Conservation (phyloP, 2,888 invertebrate species). For the Amorpha juglandis region DNA sequence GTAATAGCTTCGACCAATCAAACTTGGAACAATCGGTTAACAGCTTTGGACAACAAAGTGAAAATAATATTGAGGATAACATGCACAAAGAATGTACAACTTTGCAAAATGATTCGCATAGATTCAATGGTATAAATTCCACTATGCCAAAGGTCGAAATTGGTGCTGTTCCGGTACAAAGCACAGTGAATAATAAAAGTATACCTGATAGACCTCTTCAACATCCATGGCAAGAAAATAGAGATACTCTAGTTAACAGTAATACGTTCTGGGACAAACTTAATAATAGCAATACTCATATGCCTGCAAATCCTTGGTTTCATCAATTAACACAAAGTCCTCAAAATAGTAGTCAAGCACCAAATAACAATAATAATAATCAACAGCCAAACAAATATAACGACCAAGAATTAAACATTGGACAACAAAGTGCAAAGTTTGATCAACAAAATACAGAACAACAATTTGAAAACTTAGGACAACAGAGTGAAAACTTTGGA, state of each 20-base stretch:
- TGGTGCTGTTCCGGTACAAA: neutral
- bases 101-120: conserved; percentile 4
- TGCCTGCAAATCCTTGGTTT: neutral
- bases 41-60: conserved; percentile 26
- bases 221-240: conserved; percentile 32
- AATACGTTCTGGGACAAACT: neutral
- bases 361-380: neutral
- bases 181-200: conserved; percentile 28
- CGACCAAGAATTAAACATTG: conserved; percentile 36
- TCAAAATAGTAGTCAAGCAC: neutral
- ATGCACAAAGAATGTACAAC: conserved; percentile 26
- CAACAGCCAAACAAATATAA: conserved; percentile 29
- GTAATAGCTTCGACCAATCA: conserved; percentile 32
- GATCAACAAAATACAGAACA: conserved; percentile 37
- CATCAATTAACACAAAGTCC: neutral
- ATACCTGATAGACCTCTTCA: conserved; percentile 25
- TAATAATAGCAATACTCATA: neutral
- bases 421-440: conserved; percentile 40
- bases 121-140: neutral
- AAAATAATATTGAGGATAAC: conserved; percentile 26
- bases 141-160: neutral
- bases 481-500: conserved; percentile 28
- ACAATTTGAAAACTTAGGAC: conserved; percentile 32
- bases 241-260: conserved; percentile 18
- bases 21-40: conserved; percentile 27